Percentiles rank a stretch among this genome's conserved stretches.
These are phyloP conservation scores for Myiotriccus ornatus DNA, from an alignment of 2,797 vertebrate genomes.

Conservation along the genomic window DNA sequence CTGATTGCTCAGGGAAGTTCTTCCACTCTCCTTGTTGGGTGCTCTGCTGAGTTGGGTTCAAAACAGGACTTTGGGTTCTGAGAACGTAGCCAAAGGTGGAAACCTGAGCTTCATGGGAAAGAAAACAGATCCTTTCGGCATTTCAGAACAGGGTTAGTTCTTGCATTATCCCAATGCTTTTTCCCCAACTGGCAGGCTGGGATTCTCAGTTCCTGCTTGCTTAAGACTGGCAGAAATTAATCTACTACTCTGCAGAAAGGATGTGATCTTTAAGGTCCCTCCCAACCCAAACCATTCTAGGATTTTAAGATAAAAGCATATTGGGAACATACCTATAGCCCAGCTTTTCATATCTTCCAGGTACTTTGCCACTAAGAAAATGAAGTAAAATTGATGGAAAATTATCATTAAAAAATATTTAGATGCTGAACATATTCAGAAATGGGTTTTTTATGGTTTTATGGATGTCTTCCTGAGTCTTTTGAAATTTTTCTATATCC, in stretches of 20 bases:
- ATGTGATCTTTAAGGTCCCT: background rate
- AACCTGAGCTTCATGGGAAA: constrained; percentile 22
- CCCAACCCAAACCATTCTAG: background rate
- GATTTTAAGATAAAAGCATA: background rate
- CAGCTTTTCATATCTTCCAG: background rate
- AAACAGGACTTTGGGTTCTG: background rate
- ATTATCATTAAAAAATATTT: background rate
- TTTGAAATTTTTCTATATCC: background rate
- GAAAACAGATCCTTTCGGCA: background rate
- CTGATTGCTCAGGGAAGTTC: background rate
- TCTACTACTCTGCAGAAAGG: background rate
- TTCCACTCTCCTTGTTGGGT: background rate
- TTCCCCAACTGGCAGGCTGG: background rate
- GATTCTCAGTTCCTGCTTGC: background rate
- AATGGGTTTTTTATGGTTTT: background rate
- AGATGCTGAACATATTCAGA: background rate
- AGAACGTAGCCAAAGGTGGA: background rate
- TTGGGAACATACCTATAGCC: background rate
- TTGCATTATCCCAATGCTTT: background rate
- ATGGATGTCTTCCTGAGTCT: background rate
- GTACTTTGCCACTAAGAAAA: background rate
- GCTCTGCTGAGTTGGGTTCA: background rate
- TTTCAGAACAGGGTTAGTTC: background rate
- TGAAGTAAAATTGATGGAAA: background rate
- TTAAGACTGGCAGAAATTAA: background rate